Percentiles rank a stretch among this genome's conserved stretches.
Conservation (phyloP, 2,888 invertebrate species). For the Drosophila gaucha region DNA sequence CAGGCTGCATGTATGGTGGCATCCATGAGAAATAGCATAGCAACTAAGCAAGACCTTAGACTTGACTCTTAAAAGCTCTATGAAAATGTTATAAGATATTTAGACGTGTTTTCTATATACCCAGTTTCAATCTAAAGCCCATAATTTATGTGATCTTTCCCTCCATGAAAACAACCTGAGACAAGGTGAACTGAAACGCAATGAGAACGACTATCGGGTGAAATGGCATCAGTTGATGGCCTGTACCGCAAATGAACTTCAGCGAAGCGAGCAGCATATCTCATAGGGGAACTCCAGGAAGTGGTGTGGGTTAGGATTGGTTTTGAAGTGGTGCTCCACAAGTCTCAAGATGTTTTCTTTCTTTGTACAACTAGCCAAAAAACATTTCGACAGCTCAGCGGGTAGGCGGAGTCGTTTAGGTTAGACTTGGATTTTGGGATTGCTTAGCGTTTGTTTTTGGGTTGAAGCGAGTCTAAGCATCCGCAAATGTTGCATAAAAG, state of each 20-base stretch:
- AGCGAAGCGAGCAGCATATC: constrained; percentile 72
- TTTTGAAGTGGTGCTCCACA: not conserved
- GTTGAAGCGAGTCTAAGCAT: constrained; percentile 42
- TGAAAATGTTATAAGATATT: not conserved
- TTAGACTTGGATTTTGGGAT: not conserved
- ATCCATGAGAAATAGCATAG: constrained; percentile 11
- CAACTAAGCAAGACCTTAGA: constrained; percentile 1
- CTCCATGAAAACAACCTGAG: constrained; percentile 23
- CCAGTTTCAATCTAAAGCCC: not conserved
- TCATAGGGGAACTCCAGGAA: constrained; percentile 46
- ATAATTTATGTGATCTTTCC: constrained; percentile 7
- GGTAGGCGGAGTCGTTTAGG: constrained; percentile 21
- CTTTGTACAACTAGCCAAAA: constrained; percentile 4
- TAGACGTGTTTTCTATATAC: not conserved
- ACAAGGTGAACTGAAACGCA: constrained; percentile 56
- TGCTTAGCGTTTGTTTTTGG: constrained; percentile 2
- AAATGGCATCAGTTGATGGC: constrained; percentile 4
- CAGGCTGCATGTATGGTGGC: constrained; percentile 1
- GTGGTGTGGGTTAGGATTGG: constrained; percentile 3
- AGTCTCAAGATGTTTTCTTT: not conserved
- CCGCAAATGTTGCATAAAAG: constrained; percentile 69
- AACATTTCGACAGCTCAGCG: constrained; percentile 21
- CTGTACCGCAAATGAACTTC: constrained; percentile 68
- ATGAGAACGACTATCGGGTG: constrained; percentile 47
- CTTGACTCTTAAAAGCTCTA: not conserved